Conservation (phyloP, 1,140 invertebrate genomes). For the Danaus melanippus region DNA sequence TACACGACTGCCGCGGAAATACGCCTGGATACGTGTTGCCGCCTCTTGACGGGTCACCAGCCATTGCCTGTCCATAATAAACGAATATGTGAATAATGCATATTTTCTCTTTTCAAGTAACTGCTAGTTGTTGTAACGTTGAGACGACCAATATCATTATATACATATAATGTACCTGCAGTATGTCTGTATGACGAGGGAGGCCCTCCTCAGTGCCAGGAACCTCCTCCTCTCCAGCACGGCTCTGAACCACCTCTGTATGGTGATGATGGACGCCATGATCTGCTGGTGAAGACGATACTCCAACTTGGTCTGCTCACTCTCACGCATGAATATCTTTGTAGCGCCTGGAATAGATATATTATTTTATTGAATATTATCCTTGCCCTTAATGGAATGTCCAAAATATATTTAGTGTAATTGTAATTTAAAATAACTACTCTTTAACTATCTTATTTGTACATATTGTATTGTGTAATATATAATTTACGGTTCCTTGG, state of each 20-base stretch:
- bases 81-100: not conserved
- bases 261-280: slow-evolving; percentile 90
- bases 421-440: no score
- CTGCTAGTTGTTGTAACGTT: not conserved
- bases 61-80: slow-evolving; percentile 46
- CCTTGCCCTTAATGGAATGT: no score
- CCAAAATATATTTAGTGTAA: no score
- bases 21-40: slow-evolving; percentile 82
- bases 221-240: slow-evolving; percentile 85
- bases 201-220: slow-evolving; percentile 80
- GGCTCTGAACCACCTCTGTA: slow-evolving; percentile 93
- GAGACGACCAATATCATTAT: no score
- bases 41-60: slow-evolving; percentile 70
- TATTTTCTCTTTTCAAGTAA: not conserved
- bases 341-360: slow-evolving; percentile 70
- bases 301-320: slow-evolving; percentile 94
- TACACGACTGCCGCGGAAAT: slow-evolving; percentile 79
- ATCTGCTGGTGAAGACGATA: slow-evolving; percentile 94
- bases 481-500: no score
- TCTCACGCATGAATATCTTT: slow-evolving; percentile 94
- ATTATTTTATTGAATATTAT: not conserved
- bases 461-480: no score
- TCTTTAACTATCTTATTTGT: no score
- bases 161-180: slow-evolving; percentile 60
- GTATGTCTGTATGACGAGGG: slow-evolving; percentile 84